Conservation (phyloP, 1,140 invertebrate genomes). For the Cherax destructor region DNA sequence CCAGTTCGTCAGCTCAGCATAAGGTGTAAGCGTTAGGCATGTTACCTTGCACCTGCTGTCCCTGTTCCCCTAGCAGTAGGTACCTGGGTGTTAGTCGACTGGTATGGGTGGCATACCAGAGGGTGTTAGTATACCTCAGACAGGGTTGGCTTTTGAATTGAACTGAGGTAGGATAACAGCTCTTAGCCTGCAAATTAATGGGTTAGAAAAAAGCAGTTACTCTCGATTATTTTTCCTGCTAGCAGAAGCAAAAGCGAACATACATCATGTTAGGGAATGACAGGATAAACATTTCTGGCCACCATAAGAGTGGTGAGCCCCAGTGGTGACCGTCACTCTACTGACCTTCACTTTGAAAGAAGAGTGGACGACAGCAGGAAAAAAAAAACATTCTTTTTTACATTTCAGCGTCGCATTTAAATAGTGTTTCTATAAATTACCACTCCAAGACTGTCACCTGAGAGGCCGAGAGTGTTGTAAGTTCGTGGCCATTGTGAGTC, state of each 20-base stretch:
- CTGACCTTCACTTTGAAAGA: conserved; percentile 9
- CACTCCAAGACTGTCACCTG: neutral
- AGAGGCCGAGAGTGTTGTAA: neutral
- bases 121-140: too few species aligned
- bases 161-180: too few species aligned
- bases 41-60: too few species aligned
- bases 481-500: conserved; percentile 12
- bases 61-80: too few species aligned
- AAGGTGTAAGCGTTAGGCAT: too few species aligned
- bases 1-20: too few species aligned
- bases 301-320: neutral
- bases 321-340: conserved; percentile 7
- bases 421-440: conserved; percentile 20
- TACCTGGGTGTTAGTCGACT: too few species aligned
- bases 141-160: too few species aligned
- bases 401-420: neutral
- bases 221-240: too few species aligned
- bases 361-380: neutral
- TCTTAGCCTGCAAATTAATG: too few species aligned
- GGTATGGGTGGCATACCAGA: too few species aligned
- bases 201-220: too few species aligned
- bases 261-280: conserved; percentile 22
- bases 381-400: neutral
- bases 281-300: conserved; percentile 42
- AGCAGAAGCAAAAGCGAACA: neutral